These are phyloP conservation scores for Hypercompe scribonia DNA, from an alignment of 2,888 invertebrate species.

Conservation along the genomic window DNA sequence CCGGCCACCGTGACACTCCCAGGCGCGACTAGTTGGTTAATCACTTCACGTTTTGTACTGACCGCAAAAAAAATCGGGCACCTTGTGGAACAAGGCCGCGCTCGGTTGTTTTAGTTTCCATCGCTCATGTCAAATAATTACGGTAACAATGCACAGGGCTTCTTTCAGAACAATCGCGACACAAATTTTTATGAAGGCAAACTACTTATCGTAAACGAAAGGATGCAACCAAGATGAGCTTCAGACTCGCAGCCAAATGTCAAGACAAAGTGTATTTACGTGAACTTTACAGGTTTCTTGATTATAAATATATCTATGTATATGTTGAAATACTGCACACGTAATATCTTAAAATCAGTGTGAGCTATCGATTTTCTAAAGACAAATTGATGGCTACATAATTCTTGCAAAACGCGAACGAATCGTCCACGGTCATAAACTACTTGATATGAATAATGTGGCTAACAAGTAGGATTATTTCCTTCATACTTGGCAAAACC, in stretches of 20 bases:
- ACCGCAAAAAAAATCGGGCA: slow-evolving; percentile 80
- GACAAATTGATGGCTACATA: slow-evolving; percentile 62
- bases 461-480: slow-evolving; percentile 58
- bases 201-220: slow-evolving; percentile 74
- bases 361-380: slow-evolving; percentile 59
- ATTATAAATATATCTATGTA: not conserved
- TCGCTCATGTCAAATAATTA: slow-evolving; percentile 71
- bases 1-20: slow-evolving; percentile 65
- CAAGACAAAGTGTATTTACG: slow-evolving; percentile 64
- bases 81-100: slow-evolving; percentile 76
- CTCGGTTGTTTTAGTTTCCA: slow-evolving; percentile 71
- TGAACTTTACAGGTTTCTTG: slow-evolving; percentile 68
- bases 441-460: slow-evolving; percentile 66
- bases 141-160: slow-evolving; percentile 59
- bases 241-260: slow-evolving; percentile 67
- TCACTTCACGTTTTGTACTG: slow-evolving; percentile 73
- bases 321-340: slow-evolving; percentile 25
- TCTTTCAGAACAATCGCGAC: slow-evolving; percentile 65
- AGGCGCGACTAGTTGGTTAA: slow-evolving; percentile 69
- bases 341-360: slow-evolving; percentile 19
- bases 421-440: slow-evolving; percentile 59
- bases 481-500: slow-evolving; percentile 43
- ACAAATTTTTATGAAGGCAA: slow-evolving; percentile 76
- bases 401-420: slow-evolving; percentile 61
- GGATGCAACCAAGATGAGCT: slow-evolving; percentile 75